These are phyloP conservation scores for Diplogasteroides magnus DNA, from an alignment of 1,140 invertebrate species.

Conservation along the genomic window DNA sequence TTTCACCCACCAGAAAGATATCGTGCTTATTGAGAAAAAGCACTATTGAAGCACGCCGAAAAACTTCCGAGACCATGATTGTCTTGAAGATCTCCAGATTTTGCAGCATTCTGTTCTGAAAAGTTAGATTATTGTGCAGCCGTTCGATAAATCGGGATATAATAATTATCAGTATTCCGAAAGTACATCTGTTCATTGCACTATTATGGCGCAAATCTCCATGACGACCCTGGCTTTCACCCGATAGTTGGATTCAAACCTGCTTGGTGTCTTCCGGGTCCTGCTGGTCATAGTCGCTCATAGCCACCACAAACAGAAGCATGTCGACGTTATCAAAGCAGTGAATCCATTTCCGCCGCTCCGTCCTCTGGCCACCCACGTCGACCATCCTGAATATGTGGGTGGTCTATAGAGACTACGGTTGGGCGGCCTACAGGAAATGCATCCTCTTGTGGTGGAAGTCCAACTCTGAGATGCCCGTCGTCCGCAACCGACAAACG, in stretches of 20 bases:
- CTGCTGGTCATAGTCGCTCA: constrained; percentile 59
- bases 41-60: constrained; percentile 28
- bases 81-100: constrained; percentile 37
- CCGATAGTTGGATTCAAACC: neutral
- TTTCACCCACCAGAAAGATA: constrained; percentile 9
- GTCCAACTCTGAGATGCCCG: constrained; percentile 58
- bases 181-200: too few relatives aligned
- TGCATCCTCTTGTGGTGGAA: constrained; percentile 50
- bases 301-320: constrained; percentile 59
- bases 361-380: constrained; percentile 70
- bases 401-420: neutral
- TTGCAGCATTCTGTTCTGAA: constrained; percentile 33
- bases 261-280: constrained; percentile 56
- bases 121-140: constrained; percentile 3
- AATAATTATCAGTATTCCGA: too few relatives aligned
- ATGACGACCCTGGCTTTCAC: too few relatives aligned
- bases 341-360: constrained; percentile 56
- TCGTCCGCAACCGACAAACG: constrained; percentile 88
- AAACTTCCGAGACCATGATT: constrained; percentile 26
- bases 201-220: too few relatives aligned
- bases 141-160: too few relatives aligned
- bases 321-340: constrained; percentile 58
- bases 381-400: constrained; percentile 78
- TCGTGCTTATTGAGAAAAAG: constrained; percentile 36
- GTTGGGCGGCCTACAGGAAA: constrained; percentile 22